phyloP scores from a whole-genome alignment of 2,888 invertebrate genomes.

The Thysanoteuthis rhombus region DNA sequence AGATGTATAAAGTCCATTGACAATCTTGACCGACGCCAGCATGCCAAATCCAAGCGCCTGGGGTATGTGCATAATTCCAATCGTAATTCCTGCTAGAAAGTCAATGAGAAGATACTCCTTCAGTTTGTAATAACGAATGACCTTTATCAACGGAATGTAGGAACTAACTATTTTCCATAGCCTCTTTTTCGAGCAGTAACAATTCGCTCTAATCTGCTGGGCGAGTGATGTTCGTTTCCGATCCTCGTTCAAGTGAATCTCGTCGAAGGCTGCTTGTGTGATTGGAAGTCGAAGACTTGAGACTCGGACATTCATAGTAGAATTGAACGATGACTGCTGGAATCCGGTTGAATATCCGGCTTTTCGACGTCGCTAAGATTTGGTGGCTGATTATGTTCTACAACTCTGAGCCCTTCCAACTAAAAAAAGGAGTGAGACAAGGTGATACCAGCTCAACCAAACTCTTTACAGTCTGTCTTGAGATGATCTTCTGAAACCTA shows the following conservation, averaged over 20 bases:
- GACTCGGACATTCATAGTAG: not conserved
- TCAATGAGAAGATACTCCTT: constrained; percentile 55
- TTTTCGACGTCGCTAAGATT: not conserved
- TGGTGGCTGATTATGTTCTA: not conserved
- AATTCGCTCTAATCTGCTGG: constrained; percentile 43
- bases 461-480: too few species aligned
- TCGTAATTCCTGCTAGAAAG: constrained; percentile 62
- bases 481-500: too few species aligned
- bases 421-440: too few species aligned
- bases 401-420: not conserved
- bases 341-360: not conserved
- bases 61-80: constrained; percentile 65
- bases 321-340: not conserved
- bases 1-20: constrained; percentile 61
- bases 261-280: constrained; percentile 53
- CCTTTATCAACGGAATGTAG: constrained; percentile 56
- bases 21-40: constrained; percentile 57
- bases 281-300: not conserved
- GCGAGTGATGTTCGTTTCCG: constrained; percentile 35
- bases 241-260: constrained; percentile 48
- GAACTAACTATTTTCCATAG: constrained; percentile 50
- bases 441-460: too few species aligned
- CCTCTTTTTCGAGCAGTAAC: constrained; percentile 52
- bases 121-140: constrained; percentile 58
- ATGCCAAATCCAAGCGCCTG: constrained; percentile 63